Conservation (phyloP, 2,797 vertebrate genomes). For the Rhinella marina region DNA sequence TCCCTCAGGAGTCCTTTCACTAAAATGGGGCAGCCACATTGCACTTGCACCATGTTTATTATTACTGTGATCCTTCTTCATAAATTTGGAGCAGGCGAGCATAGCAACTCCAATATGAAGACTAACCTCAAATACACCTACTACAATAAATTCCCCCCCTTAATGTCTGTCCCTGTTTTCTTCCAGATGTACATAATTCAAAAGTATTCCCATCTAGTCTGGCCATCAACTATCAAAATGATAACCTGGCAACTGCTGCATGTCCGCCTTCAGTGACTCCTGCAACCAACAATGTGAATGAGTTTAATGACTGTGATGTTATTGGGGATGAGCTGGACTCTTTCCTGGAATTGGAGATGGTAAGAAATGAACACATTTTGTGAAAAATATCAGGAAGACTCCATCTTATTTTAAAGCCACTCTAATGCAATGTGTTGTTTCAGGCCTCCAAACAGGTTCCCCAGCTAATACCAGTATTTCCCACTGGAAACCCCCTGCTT, state of each 20-base stretch:
- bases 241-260: slow-evolving; percentile 73
- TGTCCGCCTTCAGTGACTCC: slow-evolving; percentile 68
- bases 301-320: slow-evolving; percentile 82
- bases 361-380: not conserved
- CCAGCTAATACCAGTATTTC: slow-evolving; percentile 83
- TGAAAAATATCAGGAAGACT: not conserved
- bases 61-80: too few species aligned
- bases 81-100: too few species aligned
- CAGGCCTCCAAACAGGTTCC: slow-evolving; percentile 84
- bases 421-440: not conserved
- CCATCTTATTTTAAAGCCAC: not conserved
- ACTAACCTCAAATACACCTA: too few species aligned
- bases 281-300: slow-evolving; percentile 74
- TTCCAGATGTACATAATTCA: slow-evolving; percentile 80
- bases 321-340: slow-evolving; percentile 91
- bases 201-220: slow-evolving; percentile 84
- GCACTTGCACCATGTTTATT: too few species aligned
- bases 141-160: too few species aligned
- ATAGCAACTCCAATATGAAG: too few species aligned
- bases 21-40: too few species aligned
- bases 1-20: too few species aligned
- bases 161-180: not conserved
- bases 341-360: slow-evolving; percentile 79
- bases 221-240: slow-evolving; percentile 73
- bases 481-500: slow-evolving; percentile 73